Evolutionary conservation across 2,113 vertebrate species (phyloP).

Genomic region (Brevimyrus niger): DNA sequence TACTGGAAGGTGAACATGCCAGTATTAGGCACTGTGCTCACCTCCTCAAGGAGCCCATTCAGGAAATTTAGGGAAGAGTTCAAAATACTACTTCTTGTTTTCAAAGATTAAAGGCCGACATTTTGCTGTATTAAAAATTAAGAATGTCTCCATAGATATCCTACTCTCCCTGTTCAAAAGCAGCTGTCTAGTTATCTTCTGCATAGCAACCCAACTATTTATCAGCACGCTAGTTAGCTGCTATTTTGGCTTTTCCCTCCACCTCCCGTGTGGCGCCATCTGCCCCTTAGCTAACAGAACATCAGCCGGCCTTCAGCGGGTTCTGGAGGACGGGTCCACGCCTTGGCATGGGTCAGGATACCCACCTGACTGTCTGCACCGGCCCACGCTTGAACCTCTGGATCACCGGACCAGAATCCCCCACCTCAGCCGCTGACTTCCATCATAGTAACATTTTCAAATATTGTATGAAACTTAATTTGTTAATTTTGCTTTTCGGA

Average conservation of each 20-base stretch:
- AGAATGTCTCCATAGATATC: not conserved
- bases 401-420: not conserved
- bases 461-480: not conserved
- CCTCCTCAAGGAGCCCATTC: not conserved
- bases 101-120: not conserved
- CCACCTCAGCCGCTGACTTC: not conserved
- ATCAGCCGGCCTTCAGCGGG: not conserved
- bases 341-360: not conserved
- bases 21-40: not conserved
- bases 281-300: not conserved
- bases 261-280: not conserved
- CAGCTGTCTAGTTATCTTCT: not conserved
- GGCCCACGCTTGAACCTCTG: not conserved
- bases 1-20: not conserved
- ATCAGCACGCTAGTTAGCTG: not conserved
- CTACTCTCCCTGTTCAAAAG: not conserved
- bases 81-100: not conserved
- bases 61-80: not conserved
- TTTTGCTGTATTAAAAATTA: not conserved
- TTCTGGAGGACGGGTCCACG: not conserved
- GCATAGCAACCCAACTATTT: not conserved
- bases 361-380: not conserved
- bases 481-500: not conserved
- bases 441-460: not conserved
- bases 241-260: not conserved